Evolutionary conservation across 2,888 invertebrate species (phyloP).

Genomic region (Mesorhabditis spiculigera): DNA sequence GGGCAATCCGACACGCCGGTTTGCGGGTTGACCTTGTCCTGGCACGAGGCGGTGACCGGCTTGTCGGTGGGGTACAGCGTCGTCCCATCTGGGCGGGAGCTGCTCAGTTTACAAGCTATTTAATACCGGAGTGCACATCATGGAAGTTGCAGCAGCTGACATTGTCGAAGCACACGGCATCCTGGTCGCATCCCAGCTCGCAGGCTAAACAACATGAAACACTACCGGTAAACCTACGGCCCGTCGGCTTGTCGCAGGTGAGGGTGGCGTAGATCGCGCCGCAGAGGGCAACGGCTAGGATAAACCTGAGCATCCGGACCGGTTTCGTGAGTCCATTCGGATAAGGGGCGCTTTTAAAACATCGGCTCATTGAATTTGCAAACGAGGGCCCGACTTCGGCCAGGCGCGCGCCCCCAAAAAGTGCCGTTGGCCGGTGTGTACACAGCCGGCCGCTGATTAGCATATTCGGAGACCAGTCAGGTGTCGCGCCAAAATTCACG

Average conservation of each 20-base stretch:
- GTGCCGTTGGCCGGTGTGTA: too few relatives aligned
- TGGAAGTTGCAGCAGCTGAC: background rate
- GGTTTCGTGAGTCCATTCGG: too few relatives aligned
- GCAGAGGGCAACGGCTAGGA: background rate
- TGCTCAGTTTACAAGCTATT: background rate
- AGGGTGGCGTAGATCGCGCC: conserved; percentile 5
- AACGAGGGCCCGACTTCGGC: too few relatives aligned
- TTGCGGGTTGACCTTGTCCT: background rate
- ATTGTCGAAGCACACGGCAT: background rate
- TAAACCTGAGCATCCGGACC: too few relatives aligned
- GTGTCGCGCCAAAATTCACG: too few relatives aligned
- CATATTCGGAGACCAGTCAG: too few relatives aligned
- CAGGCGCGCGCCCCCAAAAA: too few relatives aligned
- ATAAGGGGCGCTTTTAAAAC: too few relatives aligned
- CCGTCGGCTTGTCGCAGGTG: conserved; percentile 2
- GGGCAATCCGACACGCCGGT: background rate
- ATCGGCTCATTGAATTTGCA: too few relatives aligned
- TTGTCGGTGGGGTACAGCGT: background rate
- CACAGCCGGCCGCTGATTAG: too few relatives aligned
- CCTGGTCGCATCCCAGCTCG: conserved; percentile 5
- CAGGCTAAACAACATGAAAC: background rate
- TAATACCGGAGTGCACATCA: conserved; percentile 1
- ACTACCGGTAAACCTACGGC: background rate
- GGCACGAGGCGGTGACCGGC: background rate
- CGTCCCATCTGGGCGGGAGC: background rate